Evolutionary conservation across 2,888 invertebrate species (phyloP), one percentile per base, ranked within the genome.

Genomic region (Macrophya alboannulata): DNA sequence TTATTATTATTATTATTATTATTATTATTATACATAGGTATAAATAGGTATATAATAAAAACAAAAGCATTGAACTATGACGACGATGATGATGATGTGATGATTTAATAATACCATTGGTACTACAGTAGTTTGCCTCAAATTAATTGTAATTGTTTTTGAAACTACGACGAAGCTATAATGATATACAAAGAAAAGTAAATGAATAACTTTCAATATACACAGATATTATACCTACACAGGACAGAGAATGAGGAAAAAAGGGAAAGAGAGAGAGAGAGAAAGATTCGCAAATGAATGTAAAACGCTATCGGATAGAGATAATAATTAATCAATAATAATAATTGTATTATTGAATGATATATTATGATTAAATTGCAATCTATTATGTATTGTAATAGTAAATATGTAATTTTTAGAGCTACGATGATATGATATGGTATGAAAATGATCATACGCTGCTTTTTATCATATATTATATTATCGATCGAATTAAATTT

Each of bases 381-480:
- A 88, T 90, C 87, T 89, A 89, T 90, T 88, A 9, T 40, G 71
- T 40, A 90, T 90, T 90, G 88, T 90, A 89, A 90, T 90, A 89
- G 88, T 89, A 89, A 88, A 88, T 90, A 88, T 87, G 86, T 89
- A 88, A 88, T 88, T 90, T 90, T 89, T 71, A 71, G 65, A 89
- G 88, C 88, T 72, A 85, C 65, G 62, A 79, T 45, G 21, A 76
- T 59, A 62, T 62, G 21, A 25, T n/a, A 51, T 51, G 17, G n/a
- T 51, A 51, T 51, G 51, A 51, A 5, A 51, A 51, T 51, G 51
- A 51, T 51, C n/a, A 51, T 51, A 51, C 6, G 17, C 48, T 51
- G n/a, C 8, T 59, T n/a, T 59, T 21, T 21, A 48, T 45, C 12
- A n/a, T 51, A 71, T 40, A 71, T 71, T 71, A 71, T 71, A 71